Base-by-base conservation (phyloP, 2,113 vertebrate genomes). In the Osmerus eperlanus region DNA sequence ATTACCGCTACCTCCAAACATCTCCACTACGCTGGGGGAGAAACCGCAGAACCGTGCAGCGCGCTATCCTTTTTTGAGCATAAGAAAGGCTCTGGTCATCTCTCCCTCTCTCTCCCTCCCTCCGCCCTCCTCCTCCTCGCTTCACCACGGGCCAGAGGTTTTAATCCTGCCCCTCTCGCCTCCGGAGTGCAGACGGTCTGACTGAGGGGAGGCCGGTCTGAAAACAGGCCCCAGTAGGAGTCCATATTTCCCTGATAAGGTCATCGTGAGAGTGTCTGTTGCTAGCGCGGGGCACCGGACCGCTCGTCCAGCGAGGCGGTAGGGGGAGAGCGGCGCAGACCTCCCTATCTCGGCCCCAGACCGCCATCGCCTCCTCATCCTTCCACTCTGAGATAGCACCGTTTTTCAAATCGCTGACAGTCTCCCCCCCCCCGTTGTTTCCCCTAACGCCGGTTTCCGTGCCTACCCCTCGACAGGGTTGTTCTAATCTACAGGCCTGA, bases 1-100 rank as follows among this genome's bases (percentile, higher is more conserved):
- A 88, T 88, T 80, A 87, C 88, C 84, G 74, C 76, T 76, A 68
- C 81, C 60, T 71, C 65, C 73, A 89, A 87, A 83, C 79, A 90
- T 88, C 68, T 54, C 18, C 64, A 70, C 80, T 53, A 81, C 53
- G 70, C 21, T 60, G 59, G 21, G 16, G 65, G 54, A 74, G 65
- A 68, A 74, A 81, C 74, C 75, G 62, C 65, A 21, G 28, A 66
- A 69, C 47, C 71, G 21, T 62, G 52, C 62, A 67, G 28, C 73
- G n/a, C 62, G 71, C 70, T 72, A 47, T 69, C 80, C 77, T 80
- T 78, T 82, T 83, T 82, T 79, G 87, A 74, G 70, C 70, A 82
- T 69, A 58, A 60, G 74, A 25, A 41, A 66, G 18, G 28, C 77
- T 19, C 55, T 47, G 29, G 14, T 7, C 81, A 72, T 74, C 84